A percentile compares a stretch with the other conserved stretches of the same genome.
Evolutionary conservation across 2,113 vertebrate species (phyloP).

Genomic region (Sterrhoptilus dennistouni): DNA sequence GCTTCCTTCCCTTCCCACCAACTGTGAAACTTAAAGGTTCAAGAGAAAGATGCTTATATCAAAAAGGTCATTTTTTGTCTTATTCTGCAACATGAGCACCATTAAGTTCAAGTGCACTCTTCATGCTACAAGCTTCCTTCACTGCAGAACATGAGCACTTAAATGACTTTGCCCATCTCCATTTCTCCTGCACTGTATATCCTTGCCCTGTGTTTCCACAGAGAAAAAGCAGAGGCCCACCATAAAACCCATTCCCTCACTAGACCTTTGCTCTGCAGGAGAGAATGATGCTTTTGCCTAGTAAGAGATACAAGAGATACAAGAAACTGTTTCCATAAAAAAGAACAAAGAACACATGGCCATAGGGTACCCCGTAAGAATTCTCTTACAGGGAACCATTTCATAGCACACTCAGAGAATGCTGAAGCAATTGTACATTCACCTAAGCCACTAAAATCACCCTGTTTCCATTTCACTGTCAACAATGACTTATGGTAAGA

Average conservation of each 20-base stretch:
- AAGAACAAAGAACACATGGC: neutral
- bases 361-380: neutral
- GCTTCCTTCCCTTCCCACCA: conserved; percentile 20
- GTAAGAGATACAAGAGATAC: neutral
- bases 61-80: conserved; percentile 18
- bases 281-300: neutral
- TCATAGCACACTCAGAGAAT: neutral
- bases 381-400: neutral
- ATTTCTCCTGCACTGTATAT: neutral
- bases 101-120: neutral
- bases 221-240: neutral
- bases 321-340: neutral
- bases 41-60: neutral
- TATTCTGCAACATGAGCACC: neutral
- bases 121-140: neutral
- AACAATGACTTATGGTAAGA: neutral
- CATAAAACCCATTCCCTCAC: neutral
- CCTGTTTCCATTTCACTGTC: neutral
- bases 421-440: neutral
- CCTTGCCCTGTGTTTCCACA: neutral
- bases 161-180: neutral
- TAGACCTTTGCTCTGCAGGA: neutral
- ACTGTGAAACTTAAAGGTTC: conserved; percentile 18
- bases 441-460: neutral
- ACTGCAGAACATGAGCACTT: neutral